Evolutionary conservation across 2,888 invertebrate genomes (phyloP).

Genomic region (Lomographa bimaculata): DNA sequence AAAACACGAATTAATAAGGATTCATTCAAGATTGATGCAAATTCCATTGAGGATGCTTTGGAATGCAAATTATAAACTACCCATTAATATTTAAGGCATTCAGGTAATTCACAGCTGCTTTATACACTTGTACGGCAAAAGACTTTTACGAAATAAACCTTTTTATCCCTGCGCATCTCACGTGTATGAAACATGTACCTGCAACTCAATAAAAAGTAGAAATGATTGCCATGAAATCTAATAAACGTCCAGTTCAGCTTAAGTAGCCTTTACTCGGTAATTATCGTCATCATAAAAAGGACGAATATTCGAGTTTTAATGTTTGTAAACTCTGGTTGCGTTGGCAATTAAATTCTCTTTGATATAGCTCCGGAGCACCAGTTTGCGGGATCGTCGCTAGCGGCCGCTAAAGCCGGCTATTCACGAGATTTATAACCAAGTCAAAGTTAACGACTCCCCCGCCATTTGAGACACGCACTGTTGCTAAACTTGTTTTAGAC

Average conservation of each 20-base stretch:
- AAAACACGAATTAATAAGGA: no score
- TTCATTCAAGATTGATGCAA: slow-evolving; percentile 2
- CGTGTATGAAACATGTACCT: slow-evolving; percentile 6
- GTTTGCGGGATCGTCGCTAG: slow-evolving; percentile 56
- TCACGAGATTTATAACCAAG: slow-evolving; percentile 71
- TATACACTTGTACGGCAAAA: slow-evolving; percentile 5
- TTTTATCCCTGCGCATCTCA: slow-evolving; percentile 8
- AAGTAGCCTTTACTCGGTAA: slow-evolving; percentile 39
- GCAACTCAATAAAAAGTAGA: slow-evolving; percentile 19
- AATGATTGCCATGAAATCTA: slow-evolving; percentile 22
- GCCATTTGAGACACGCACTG: slow-evolving; percentile 69
- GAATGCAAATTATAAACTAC: no score
- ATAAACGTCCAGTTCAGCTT: slow-evolving; percentile 25
- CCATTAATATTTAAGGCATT: no score
- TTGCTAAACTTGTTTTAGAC: slow-evolving; percentile 58
- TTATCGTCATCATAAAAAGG: slow-evolving; percentile 42
- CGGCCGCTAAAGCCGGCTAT: slow-evolving; percentile 64
- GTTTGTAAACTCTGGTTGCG: slow-evolving; percentile 53
- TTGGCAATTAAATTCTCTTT: slow-evolving; percentile 69
- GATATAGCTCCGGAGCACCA: slow-evolving; percentile 62
- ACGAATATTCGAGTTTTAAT: slow-evolving; percentile 49
- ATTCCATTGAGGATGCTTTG: slow-evolving; percentile 4
- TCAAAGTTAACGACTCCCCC: slow-evolving; percentile 69
- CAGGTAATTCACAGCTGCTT: slow-evolving; percentile 1
- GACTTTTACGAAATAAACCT: slow-evolving; percentile 1